These are phyloP conservation scores for Phrynosoma platyrhinos DNA, from an alignment of 2,113 vertebrate species.

Conservation along the genomic window DNA sequence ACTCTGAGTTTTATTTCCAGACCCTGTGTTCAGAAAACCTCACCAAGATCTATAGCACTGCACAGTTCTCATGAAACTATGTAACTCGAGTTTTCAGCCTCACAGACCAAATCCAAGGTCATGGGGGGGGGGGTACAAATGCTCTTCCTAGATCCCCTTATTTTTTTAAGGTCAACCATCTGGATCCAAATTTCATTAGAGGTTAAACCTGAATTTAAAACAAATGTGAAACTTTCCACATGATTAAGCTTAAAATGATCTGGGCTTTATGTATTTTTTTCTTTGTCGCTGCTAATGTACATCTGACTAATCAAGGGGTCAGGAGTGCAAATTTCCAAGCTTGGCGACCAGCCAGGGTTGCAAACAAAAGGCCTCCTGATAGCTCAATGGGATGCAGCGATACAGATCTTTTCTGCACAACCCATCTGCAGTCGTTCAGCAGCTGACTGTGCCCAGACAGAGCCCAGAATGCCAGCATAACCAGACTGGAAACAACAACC, in stretches of 20 bases:
- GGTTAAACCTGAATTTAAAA: constrained; percentile 66
- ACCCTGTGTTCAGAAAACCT: not conserved
- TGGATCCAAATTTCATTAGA: constrained; percentile 67
- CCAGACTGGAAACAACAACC: not conserved
- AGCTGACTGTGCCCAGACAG: constrained; percentile 4
- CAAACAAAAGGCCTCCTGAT: constrained; percentile 72
- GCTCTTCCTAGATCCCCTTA: constrained; percentile 12
- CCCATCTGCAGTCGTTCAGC: not conserved
- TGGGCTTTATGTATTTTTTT: constrained; percentile 45
- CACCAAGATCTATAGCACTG: not conserved
- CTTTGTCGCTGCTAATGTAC: constrained; percentile 68
- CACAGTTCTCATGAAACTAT: not conserved
- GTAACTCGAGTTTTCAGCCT: not conserved
- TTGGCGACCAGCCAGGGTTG: constrained; percentile 70
- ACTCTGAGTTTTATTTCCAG: not conserved
- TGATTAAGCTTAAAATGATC: constrained; percentile 75
- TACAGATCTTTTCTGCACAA: not conserved
- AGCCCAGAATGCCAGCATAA: not conserved
- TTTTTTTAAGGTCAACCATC: constrained; percentile 42
- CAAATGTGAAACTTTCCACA: constrained; percentile 60
- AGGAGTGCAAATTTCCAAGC: constrained; percentile 68
- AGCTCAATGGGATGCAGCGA: constrained; percentile 47
- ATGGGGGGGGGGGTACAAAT: not conserved
- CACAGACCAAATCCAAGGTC: not conserved
- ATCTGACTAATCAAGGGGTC: constrained; percentile 75